Evolutionary conservation across 2,888 invertebrate species (phyloP).

Genomic region (Tetrapedia diversipes): DNA sequence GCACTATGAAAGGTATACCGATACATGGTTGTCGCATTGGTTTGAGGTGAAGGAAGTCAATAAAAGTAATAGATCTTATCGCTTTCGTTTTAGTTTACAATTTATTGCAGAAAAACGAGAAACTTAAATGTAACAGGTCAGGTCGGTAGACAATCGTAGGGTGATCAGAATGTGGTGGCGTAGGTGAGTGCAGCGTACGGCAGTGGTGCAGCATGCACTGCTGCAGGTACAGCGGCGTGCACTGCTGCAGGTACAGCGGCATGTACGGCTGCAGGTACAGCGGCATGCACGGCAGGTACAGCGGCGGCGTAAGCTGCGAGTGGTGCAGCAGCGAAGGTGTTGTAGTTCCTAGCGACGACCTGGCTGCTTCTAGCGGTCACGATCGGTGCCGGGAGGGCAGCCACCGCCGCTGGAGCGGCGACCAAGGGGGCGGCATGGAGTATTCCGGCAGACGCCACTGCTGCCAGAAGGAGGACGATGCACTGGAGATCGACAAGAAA

Average conservation of each 20-base stretch:
- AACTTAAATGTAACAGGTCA: neutral
- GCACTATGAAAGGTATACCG: too few species aligned
- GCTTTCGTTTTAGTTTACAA: neutral
- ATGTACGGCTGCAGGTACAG: constrained; percentile 71
- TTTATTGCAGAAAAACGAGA: constrained; percentile 32
- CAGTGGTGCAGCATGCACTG: constrained; percentile 4
- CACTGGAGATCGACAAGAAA: constrained; percentile 70
- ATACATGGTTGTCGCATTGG: too few species aligned
- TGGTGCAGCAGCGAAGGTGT: constrained; percentile 84
- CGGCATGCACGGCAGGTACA: constrained; percentile 70
- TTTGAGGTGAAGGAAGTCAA: too few species aligned
- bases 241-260: constrained; percentile 55
- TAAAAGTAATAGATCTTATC: neutral
- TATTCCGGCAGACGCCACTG: constrained; percentile 80
- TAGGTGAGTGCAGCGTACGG: neutral
- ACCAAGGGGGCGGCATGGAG: constrained; percentile 73
- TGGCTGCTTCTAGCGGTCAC: constrained; percentile 88
- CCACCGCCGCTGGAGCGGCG: constrained; percentile 68
- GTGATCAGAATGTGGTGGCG: neutral
- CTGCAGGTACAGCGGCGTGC: neutral
- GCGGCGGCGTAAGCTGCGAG: constrained; percentile 83
- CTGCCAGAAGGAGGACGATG: constrained; percentile 81
- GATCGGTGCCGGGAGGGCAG: constrained; percentile 83
- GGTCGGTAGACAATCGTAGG: neutral
- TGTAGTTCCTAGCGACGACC: constrained; percentile 86